Evolutionary conservation across 2,797 vertebrate species (phyloP).

Genomic region (Enteromius argenteus): DNA sequence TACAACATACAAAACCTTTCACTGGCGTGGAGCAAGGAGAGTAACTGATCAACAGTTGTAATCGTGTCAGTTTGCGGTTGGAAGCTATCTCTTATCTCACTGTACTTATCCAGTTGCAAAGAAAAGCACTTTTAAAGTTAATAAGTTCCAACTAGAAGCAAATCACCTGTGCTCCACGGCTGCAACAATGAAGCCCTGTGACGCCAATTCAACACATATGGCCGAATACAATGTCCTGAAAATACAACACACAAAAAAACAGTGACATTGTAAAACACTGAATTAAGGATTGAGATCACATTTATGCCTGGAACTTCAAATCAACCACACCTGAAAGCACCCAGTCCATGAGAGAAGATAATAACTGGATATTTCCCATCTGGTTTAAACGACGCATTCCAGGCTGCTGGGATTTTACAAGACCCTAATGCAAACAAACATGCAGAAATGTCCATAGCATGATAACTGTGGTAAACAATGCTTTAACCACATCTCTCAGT

Average conservation of each 20-base stretch:
- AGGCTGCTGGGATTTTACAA: constrained; percentile 84
- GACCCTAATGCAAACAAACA: constrained; percentile 70
- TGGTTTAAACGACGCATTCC: constrained; percentile 86
- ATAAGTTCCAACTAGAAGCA: constrained; percentile 35
- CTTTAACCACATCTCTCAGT: not conserved
- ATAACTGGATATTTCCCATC: constrained; percentile 89
- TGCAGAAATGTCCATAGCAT: not conserved
- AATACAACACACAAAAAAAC: constrained; percentile 60
- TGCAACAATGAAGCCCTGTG: constrained; percentile 92
- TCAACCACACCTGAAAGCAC: constrained; percentile 89
- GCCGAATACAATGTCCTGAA: constrained; percentile 93
- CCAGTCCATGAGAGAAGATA: constrained; percentile 94
- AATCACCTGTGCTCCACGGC: constrained; percentile 93
- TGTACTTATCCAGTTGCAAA: not conserved
- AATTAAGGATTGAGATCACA: not conserved
- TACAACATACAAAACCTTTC: constrained; percentile 65
- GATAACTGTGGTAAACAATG: not conserved
- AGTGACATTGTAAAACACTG: not conserved
- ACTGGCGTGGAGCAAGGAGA: constrained; percentile 4
- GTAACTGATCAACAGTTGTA: not conserved
- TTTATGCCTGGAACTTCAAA: not conserved
- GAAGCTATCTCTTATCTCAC: not conserved
- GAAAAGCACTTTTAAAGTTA: constrained; percentile 1
- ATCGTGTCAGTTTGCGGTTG: not conserved
- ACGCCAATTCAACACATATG: constrained; percentile 91